Evolutionary conservation across 2,113 vertebrate species (phyloP), one percentile per base, ranked within the genome.

Genomic region (Xyliphius kryptos): DNA sequence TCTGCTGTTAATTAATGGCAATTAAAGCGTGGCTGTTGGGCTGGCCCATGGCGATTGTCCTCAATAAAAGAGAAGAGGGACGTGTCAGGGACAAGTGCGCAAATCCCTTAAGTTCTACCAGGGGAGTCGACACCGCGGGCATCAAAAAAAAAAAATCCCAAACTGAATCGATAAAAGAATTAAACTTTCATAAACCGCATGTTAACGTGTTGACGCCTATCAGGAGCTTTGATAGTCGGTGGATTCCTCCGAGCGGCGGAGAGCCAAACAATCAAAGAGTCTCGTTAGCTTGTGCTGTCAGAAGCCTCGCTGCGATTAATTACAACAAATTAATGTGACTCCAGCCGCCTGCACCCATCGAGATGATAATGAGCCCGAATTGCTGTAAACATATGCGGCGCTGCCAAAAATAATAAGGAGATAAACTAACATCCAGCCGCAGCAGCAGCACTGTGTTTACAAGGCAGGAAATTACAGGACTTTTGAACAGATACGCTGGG

Each of bases 1-100:
- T 96, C 96, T 97, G 94, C 93, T 97, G 97, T 97, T 98, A 98
- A 98, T 98, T 97, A 98, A 96, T 93, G 90, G 95, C 96, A 98
- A 98, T 98, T 98, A 98, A 97, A 98, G 89, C 95, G 86, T 97
- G 96, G 92, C 96, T 95, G 92, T 92, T 89, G 92, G 96, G 91
- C 92, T 95, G 94, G 92, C 96, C 96, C 88, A 88, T 95, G 94
- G 96, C 96, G 87, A 97, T 93, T 95, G 93, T 97, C 96, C 91
- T 88, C 91, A 92, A 96, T 95, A 94, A 90, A 90, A 94, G 92
- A 96, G 97, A 95, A 90, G 89, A 94, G 93, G 26, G 92, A 91
- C 89, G 90, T 90, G 91, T 89, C 91, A 91, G 93, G 95, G 95
- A 97, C 93, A 96, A 95, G 94, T 92, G 93, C 94, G 95, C 97